Percentiles rank a stretch among this genome's conserved stretches.
phyloP scores from a whole-genome alignment of 1,140 invertebrate species.

The Babylonia areolata region DNA sequence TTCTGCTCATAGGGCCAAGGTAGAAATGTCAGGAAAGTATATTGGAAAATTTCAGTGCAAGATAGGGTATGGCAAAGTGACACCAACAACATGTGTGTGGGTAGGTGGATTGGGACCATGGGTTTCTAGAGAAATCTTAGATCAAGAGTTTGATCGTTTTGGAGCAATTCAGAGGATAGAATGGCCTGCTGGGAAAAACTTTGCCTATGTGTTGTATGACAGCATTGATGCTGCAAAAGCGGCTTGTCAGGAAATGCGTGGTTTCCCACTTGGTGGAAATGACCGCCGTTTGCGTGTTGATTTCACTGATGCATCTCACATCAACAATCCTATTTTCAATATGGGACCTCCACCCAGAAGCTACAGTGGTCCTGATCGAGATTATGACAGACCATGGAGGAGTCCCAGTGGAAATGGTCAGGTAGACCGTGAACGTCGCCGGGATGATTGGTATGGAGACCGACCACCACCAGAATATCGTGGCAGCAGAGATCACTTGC shows the following conservation, averaged over 20 bases:
- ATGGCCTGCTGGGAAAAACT: slow-evolving; percentile 84
- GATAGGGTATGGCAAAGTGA: slow-evolving; percentile 99
- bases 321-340: slow-evolving; percentile 18
- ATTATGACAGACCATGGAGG: slow-evolving; percentile 44
- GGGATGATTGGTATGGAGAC: slow-evolving; percentile 54
- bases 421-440: slow-evolving; percentile 51
- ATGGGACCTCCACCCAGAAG: slow-evolving; percentile 23
- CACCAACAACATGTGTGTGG: slow-evolving; percentile 97
- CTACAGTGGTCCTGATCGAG: slow-evolving; percentile 6
- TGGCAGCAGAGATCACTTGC: slow-evolving; percentile 26
- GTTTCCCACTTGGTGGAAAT: slow-evolving; percentile 94
- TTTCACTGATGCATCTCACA: slow-evolving; percentile 86
- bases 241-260: slow-evolving; percentile 97
- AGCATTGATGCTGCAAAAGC: slow-evolving; percentile 97
- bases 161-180: slow-evolving; percentile 99
- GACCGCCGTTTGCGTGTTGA: slow-evolving; percentile 93
- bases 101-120: slow-evolving; percentile 97
- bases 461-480: slow-evolving; percentile 16
- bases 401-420: slow-evolving; percentile 46
- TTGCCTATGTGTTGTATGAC: slow-evolving; percentile 97
- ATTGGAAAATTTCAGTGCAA: slow-evolving; percentile 99
- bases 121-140: slow-evolving; percentile 86
- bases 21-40: slow-evolving; percentile 96
- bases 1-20: slow-evolving; percentile 90
- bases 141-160: slow-evolving; percentile 97